Percentiles rank a stretch among this genome's conserved stretches.
These are phyloP conservation scores for Hephaestus fuliginosus DNA, from an alignment of 2,797 vertebrate genomes.

Conservation along the genomic window DNA sequence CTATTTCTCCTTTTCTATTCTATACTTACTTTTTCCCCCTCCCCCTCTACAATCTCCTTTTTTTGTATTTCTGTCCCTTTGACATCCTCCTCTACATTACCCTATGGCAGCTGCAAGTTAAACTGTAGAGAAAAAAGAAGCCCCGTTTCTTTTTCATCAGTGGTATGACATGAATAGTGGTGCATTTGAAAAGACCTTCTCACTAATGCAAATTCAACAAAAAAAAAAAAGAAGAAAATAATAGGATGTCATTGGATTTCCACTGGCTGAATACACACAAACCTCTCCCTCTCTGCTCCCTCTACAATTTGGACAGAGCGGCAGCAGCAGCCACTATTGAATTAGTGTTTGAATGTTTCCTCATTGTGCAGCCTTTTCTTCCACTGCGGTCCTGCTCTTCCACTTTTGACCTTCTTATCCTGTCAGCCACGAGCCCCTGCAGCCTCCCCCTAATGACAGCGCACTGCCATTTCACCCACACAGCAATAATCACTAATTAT, in stretches of 20 bases:
- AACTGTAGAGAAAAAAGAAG: background rate
- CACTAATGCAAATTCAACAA: constrained; percentile 10
- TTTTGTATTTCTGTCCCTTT: background rate
- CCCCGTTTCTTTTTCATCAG: constrained; percentile 5
- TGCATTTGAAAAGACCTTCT: background rate
- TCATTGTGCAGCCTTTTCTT: constrained; percentile 41
- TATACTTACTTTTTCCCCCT: background rate
- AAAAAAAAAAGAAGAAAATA: constrained; percentile 28
- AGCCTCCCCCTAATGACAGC: constrained; percentile 65
- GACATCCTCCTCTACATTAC: background rate
- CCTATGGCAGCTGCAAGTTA: constrained; percentile 6
- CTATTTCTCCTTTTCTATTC: background rate
- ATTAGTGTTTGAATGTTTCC: constrained; percentile 51
- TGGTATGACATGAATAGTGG: background rate
- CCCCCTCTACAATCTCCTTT: background rate
- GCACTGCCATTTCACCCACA: constrained; percentile 65
- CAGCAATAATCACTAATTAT: constrained; percentile 77
- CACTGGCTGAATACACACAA: constrained; percentile 21
- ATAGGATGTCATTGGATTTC: constrained; percentile 13
- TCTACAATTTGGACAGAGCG: constrained; percentile 15
- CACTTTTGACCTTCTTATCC: constrained; percentile 71
- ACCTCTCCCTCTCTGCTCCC: constrained; percentile 1
- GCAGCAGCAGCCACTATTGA: constrained; percentile 27
- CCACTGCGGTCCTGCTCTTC: constrained; percentile 37
- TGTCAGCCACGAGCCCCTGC: constrained; percentile 57